A percentile compares a stretch with the other conserved stretches of the same genome.
Conservation (phyloP, 2,888 invertebrate species). For the Pammene fasciana region DNA sequence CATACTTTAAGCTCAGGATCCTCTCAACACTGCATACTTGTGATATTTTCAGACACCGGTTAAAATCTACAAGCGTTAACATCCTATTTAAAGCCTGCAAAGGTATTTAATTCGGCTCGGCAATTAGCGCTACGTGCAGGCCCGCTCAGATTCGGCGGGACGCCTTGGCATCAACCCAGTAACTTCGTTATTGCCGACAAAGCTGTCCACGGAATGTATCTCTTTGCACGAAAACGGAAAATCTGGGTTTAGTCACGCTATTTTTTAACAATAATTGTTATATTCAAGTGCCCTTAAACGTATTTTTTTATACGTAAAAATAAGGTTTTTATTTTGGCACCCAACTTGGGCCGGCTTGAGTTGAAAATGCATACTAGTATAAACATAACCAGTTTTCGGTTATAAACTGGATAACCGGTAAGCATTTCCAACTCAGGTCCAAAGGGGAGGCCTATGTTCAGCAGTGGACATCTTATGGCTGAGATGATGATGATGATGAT, state of each 20-base stretch:
- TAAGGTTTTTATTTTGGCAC: neutral
- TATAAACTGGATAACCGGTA: too few species aligned
- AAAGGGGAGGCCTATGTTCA: too few species aligned
- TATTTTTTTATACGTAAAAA: neutral
- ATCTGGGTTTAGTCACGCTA: neutral
- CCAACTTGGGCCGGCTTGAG: slow-evolving; percentile 2
- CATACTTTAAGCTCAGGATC: too few species aligned
- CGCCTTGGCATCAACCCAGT: slow-evolving; percentile 10
- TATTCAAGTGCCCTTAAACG: neutral
- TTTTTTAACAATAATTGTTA: neutral
- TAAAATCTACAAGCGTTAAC: too few species aligned
- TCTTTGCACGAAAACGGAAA: neutral
- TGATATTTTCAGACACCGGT: too few species aligned
- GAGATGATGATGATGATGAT: too few species aligned
- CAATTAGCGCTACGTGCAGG: slow-evolving; percentile 20
- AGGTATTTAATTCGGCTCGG: neutral
- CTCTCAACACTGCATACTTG: too few species aligned
- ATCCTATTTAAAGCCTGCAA: neutral
- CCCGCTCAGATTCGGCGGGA: slow-evolving; percentile 12
- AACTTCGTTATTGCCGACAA: slow-evolving; percentile 27
- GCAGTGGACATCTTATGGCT: neutral
- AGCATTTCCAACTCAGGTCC: too few species aligned
- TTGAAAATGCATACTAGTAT: too few species aligned
- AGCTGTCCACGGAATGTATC: neutral
- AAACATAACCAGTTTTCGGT: too few species aligned